Evolutionary conservation across 2,113 vertebrate genomes (phyloP), one percentile per base, ranked within the genome.

Genomic region (Plestiodon gilberti): DNA sequence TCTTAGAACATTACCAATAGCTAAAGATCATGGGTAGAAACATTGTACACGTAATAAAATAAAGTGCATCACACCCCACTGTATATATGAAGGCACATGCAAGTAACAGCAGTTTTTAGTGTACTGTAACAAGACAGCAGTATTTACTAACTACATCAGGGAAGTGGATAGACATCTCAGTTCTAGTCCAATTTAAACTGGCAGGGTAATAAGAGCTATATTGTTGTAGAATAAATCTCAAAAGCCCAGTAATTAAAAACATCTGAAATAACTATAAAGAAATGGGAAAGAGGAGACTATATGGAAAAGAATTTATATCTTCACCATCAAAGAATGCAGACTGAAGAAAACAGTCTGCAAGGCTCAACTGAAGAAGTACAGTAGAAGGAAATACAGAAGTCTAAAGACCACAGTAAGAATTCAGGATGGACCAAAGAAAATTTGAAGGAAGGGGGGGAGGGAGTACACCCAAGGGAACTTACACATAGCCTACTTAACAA

Each of bases 221-320:
- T 30, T 84, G 65, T 13, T 20, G 8, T n/a, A 40, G 15, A 75
- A 23, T 25, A 25, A 55, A 52, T 33, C 67, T 90, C 17, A 85
- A 88, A 89, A 57, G 71, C 52, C 84, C 86, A 88, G 78, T 33
- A 92, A 71, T 40, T 88, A 64, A 93, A 93, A 90, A 2, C 62
- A 77, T 25, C n/a, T 7, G n/a, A 86, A 87, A 89, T 92, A 87
- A 17, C 48, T 65, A 69, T 2, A 86, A 40, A 91, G 77, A 88
- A 93, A 90, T 87, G 87, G 69, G 86, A 69, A 84, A 89, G 89
- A 84, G 83, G 81, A 71, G 8, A 2, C n/a, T 17, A 87, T 74
- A 82, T 30, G 64, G 84, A 89, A 93, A 89, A 55, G 76, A 88
- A 94, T 65, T 52, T 87, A 43, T 85, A 94, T 88, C 79, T 77